Evolutionary conservation across 2,888 invertebrate species (phyloP), one percentile per base, ranked within the genome.

Genomic region (Philereme vetulata): DNA sequence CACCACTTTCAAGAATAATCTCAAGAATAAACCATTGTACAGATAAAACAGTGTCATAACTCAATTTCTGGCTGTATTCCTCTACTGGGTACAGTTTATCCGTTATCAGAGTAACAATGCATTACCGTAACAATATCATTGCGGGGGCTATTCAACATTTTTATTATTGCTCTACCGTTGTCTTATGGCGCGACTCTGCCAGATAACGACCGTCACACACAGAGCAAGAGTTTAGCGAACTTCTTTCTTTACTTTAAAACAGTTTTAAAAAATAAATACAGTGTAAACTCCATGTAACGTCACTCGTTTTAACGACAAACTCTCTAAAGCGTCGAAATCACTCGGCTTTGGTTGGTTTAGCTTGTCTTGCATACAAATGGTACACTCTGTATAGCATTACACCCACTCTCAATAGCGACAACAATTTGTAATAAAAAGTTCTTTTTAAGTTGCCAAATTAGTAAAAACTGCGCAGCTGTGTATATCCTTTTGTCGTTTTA

Each of bases 151-250:
- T 92, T 92, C 91, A 92, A 90, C 93, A 93, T 93, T 93, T 93
- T 92, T 92, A 93, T 92, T 91, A 92, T 92, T 92, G 88, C 86
- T 78, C 88, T 90, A 91, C 90, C 90, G 91, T 92, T 91, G 92
- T 91, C 92, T 92, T 91, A 90, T 88, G 88, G 88, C 90, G 85
- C 88, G 86, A 86, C 90, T 82, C 76, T 78, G 65, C 61, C 74
- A 84, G 91, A 91, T 91, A 91, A 88, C 85, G 60, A 34, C 5
- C 1, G 72, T 11, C 72, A 84, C 81, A 82, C 72, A 87, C 71
- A 3, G 78, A 0, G 6, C 0, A 4, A 0, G 5, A 56, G 38
- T 36, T 64, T 55, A 46, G 21, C 5, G 0, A 44, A 11, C 11
- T 44, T 6, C 21, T 21, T 21, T 21, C 21, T 1, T 6, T 6